These are phyloP conservation scores for Cryptotermes secundus DNA, from an alignment of 1,140 invertebrate genomes.

Conservation along the genomic window DNA sequence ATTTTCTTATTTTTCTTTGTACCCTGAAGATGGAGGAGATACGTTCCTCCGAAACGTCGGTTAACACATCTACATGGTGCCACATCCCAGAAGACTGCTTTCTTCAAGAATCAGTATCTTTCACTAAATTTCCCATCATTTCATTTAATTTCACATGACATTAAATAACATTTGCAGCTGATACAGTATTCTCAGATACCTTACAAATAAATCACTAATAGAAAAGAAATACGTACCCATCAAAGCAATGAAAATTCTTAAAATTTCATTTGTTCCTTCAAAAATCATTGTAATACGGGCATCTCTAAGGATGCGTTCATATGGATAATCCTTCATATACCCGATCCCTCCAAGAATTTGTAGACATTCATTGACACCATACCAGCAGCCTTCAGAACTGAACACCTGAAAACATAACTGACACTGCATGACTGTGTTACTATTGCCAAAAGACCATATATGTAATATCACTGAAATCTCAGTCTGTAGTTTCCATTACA, in stretches of 20 bases:
- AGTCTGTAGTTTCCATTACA: neutral
- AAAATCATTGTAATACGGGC: constrained; percentile 74
- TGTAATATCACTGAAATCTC: neutral
- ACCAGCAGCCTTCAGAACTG: constrained; percentile 55
- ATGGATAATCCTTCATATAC: constrained; percentile 64
- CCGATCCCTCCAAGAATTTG: constrained; percentile 65
- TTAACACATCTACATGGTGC: no score
- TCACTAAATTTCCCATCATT: no score
- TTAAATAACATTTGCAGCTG: no score
- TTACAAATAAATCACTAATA: neutral
- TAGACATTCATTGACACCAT: constrained; percentile 66
- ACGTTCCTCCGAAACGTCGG: no score
- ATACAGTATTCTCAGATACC: no score
- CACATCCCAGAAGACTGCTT: no score
- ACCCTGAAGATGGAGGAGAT: no score
- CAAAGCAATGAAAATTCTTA: constrained; percentile 71
- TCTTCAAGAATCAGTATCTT: no score
- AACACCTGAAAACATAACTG: constrained; percentile 39
- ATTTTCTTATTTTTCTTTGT: no score
- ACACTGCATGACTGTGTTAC: neutral
- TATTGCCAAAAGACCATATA: neutral
- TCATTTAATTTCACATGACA: no score
- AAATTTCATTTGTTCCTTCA: constrained; percentile 76
- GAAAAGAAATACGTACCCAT: constrained; percentile 51
- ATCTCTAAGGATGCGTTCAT: constrained; percentile 69